Evolutionary conservation across 2,888 invertebrate species (phyloP), one percentile per base, ranked within the genome.

Genomic region (Nymphalis c-album): DNA sequence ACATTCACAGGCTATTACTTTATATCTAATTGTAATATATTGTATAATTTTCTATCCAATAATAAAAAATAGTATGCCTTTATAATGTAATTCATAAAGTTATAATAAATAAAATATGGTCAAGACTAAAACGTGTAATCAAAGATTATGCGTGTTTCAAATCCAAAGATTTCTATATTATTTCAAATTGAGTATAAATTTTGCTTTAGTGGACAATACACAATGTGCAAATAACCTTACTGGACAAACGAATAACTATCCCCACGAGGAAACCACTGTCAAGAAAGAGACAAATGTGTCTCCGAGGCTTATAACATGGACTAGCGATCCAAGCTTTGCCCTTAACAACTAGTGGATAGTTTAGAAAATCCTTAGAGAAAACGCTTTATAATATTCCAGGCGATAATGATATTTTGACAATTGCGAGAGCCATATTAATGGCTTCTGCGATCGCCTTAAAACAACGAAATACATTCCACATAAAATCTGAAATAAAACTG

Each of bases 231-330:
- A 55, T 31, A 55, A 40, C 40, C 40, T 40, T 40, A 57, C 57
- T 40, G 35, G 57, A 40, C 40, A 40, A 57, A 10, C 10, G 8
- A 40, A 57, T 18, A 64, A 60, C 59, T 60, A 60, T 51, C 46
- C 60, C 51, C 50, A n/a, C 17, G 31, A 46, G 51, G 31, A 64
- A 46, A 60, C 47, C 47, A 60, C 60, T 64, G 46, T 53, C 51
- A 18, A 35, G 57, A 40, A 40, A 26, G 40, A 64, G 60, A 53
- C 60, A 64, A 64, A 53, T 64, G 60, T 60, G 45, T 17, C 51
- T 57, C 57, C 6, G 8, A 18, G 40, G 40, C 16, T 35, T 20
- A 57, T 18, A 18, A 40, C 40, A 40, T 35, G 40, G 53, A 55
- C 17, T 55, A 10, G 26, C 53, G 53, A 31, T 55, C 31, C n/a